These are phyloP conservation scores for Corythornis leucogaster DNA, from an alignment of 2,797 vertebrate species.

Conservation along the genomic window DNA sequence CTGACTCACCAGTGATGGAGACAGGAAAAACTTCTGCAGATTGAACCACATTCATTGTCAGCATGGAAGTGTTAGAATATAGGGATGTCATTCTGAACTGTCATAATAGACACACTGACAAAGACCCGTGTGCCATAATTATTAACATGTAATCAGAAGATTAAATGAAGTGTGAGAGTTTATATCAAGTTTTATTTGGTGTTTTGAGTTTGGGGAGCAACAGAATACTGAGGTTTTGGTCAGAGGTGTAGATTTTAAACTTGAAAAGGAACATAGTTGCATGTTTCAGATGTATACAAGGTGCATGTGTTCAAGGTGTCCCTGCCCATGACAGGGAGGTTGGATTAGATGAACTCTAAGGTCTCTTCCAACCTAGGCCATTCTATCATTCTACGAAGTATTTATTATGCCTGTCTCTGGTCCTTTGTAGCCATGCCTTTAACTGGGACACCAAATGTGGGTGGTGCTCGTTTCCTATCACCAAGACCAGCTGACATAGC, in stretches of 20 bases:
- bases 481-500: neutral
- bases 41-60: accelerated
- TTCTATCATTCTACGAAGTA: too few relatives aligned
- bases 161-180: accelerated
- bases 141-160: neutral
- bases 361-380: too few relatives aligned
- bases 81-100: neutral
- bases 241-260: neutral
- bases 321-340: too few relatives aligned
- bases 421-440: neutral
- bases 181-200: neutral
- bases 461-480: neutral
- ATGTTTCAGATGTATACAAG: neutral
- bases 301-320: neutral
- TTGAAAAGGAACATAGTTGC: neutral
- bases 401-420: neutral
- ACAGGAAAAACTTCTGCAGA: neutral
- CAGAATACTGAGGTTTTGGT: neutral
- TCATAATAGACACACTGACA: neutral
- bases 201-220: neutral
- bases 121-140: neutral
- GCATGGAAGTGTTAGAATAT: neutral
- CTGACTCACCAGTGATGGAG: neutral
- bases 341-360: too few relatives aligned
- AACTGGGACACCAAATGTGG: neutral